phyloP scores from a whole-genome alignment of 2,888 invertebrate species.

The Cenopis cana region DNA sequence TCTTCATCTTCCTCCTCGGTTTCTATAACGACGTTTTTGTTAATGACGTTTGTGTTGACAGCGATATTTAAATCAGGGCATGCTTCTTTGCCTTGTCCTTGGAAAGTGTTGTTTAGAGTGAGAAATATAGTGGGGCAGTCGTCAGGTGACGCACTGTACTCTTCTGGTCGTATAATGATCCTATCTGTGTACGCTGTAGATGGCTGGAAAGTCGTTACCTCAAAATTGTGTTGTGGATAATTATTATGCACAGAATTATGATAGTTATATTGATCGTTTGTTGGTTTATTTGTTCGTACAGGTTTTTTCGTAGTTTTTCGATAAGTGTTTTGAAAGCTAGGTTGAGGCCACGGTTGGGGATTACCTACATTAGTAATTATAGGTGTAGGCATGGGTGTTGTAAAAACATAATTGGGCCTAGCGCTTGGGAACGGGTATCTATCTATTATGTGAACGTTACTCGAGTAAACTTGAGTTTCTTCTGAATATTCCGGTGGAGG shows the following conservation, averaged over 20 bases:
- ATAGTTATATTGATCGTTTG: constrained; percentile 64
- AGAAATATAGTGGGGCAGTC: constrained; percentile 86
- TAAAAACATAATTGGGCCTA: constrained; percentile 67
- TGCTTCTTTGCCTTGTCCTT: constrained; percentile 85
- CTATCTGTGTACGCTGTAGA: constrained; percentile 72
- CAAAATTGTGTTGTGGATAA: constrained; percentile 63
- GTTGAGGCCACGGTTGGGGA: constrained; percentile 66
- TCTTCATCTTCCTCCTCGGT: constrained; percentile 72
- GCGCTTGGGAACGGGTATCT: constrained; percentile 55
- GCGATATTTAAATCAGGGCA: constrained; percentile 89
- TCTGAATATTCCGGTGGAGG: constrained; percentile 64
- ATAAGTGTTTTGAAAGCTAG: constrained; percentile 46
- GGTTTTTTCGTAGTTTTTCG: constrained; percentile 67
- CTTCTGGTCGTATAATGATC: constrained; percentile 79
- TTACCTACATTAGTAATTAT: constrained; percentile 78
- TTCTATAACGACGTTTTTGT: constrained; percentile 82
- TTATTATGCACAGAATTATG: constrained; percentile 64
- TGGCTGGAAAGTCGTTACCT: constrained; percentile 77
- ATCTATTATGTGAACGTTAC: constrained; percentile 67
- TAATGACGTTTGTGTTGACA: constrained; percentile 88
- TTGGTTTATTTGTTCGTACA: constrained; percentile 61
- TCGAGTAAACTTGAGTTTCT: constrained; percentile 65
- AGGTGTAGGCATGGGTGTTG: constrained; percentile 69
- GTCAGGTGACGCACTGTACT: constrained; percentile 72
- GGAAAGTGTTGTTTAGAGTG: constrained; percentile 81